Percentiles rank a stretch among this genome's conserved stretches.
These are phyloP conservation scores for Sturmia bella DNA, from an alignment of 2,888 invertebrate genomes.

Conservation along the genomic window DNA sequence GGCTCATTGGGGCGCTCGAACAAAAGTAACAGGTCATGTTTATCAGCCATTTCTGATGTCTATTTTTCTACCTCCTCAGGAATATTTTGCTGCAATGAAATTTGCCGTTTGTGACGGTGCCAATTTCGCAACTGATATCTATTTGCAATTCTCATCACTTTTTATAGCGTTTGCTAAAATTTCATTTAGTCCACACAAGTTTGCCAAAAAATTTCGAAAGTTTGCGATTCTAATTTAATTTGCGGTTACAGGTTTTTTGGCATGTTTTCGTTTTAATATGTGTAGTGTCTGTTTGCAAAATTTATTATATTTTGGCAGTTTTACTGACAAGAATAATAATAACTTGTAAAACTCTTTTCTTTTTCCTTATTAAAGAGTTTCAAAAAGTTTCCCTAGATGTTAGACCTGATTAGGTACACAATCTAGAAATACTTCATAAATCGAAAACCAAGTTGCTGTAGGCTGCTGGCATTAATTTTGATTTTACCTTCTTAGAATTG, in stretches of 20 bases:
- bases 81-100: neutral
- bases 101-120: neutral
- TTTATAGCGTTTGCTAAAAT: constrained; percentile 35
- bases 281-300: neutral
- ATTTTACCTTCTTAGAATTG: too few species aligned
- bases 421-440: too few species aligned
- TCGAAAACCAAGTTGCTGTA: too few species aligned
- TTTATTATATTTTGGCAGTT: neutral
- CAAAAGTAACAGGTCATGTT: constrained; percentile 85
- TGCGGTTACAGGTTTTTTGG: constrained; percentile 13
- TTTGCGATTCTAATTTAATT: neutral
- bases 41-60: constrained; percentile 78
- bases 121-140: constrained; percentile 24
- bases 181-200: neutral
- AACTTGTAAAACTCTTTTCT: too few species aligned
- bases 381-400: too few species aligned
- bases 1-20: constrained; percentile 90
- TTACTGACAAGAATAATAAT: constrained; percentile 10
- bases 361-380: too few species aligned
- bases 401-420: too few species aligned
- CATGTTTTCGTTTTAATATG: neutral
- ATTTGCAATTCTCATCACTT: neutral
- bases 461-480: too few species aligned
- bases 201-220: neutral
- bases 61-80: neutral